Conservation (phyloP, 2,113 vertebrate species). For the Lanius collurio region DNA sequence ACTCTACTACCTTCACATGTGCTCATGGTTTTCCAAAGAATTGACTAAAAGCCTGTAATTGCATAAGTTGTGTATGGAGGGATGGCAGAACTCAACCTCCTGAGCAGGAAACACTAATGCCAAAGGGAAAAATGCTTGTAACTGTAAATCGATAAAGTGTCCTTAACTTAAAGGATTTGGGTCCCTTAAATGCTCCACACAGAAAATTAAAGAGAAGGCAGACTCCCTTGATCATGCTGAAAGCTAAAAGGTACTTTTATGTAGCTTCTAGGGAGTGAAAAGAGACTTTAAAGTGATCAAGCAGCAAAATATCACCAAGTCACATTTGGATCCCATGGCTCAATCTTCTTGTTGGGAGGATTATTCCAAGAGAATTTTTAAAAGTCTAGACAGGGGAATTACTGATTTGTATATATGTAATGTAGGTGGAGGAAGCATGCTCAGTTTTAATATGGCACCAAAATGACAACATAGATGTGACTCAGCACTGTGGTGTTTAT, state of each 20-base stretch:
- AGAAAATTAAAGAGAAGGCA: not conserved
- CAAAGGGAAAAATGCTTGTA: not conserved
- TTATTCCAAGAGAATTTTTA: not conserved
- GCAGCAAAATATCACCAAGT: slow-evolving; percentile 6
- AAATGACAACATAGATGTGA: not conserved
- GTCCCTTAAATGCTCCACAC: not conserved
- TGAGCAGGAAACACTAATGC: not conserved
- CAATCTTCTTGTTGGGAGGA: not conserved
- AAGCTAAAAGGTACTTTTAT: slow-evolving; percentile 31
- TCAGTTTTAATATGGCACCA: not conserved
- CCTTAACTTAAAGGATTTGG: not conserved
- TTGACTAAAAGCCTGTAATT: not conserved
- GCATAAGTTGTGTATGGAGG: not conserved
- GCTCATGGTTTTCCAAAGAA: not conserved
- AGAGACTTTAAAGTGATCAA: not conserved
- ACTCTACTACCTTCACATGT: rapidly evolving
- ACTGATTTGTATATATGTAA: not conserved
- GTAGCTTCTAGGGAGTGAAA: not conserved
- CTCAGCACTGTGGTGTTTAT: not conserved
- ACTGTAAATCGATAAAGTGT: not conserved
- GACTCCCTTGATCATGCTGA: slow-evolving; percentile 18
- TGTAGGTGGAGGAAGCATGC: not conserved
- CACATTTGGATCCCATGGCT: not conserved
- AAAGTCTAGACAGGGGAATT: not conserved
- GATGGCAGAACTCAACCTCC: not conserved